phyloP scores from a whole-genome alignment of 2,113 vertebrate genomes.

The Triplophysa rosa region DNA sequence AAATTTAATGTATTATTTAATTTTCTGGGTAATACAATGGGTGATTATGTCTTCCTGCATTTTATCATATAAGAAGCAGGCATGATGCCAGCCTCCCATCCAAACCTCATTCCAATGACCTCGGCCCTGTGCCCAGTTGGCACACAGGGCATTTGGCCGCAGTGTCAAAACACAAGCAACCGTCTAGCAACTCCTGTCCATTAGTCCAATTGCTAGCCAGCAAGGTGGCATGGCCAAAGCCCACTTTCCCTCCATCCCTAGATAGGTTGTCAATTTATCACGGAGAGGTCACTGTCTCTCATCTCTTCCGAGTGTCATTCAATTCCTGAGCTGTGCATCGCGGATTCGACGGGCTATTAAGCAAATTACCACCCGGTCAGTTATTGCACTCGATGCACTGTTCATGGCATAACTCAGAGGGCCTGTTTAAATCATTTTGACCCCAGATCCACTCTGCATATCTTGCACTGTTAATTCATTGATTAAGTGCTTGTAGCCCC shows the following conservation, averaged over 20 bases:
- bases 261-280: conserved; percentile 54
- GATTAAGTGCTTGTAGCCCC: conserved; percentile 51
- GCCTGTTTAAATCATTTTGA: conserved; percentile 25
- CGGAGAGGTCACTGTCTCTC: conserved; percentile 44
- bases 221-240: conserved; percentile 21
- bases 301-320: conserved; percentile 47
- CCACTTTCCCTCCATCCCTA: conserved; percentile 12
- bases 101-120: conserved; percentile 1
- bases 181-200: conserved; percentile 12
- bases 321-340: conserved; percentile 15
- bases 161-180: neutral
- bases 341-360: conserved; percentile 47
- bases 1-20: neutral
- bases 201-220: conserved; percentile 47
- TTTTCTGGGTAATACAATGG: too few relatives aligned
- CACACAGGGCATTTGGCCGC: neutral
- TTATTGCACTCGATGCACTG: conserved; percentile 33
- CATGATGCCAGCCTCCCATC: neutral
- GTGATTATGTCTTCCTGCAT: too few relatives aligned
- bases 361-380: conserved; percentile 47
- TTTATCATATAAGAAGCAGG: neutral
- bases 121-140: conserved; percentile 16
- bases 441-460: conserved; percentile 37
- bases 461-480: conserved; percentile 47
- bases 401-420: conserved; percentile 43